A percentile compares a stretch with the other conserved stretches of the same genome.
These are phyloP conservation scores for Chironomus tentans DNA, from an alignment of 2,888 invertebrate genomes.

Conservation along the genomic window DNA sequence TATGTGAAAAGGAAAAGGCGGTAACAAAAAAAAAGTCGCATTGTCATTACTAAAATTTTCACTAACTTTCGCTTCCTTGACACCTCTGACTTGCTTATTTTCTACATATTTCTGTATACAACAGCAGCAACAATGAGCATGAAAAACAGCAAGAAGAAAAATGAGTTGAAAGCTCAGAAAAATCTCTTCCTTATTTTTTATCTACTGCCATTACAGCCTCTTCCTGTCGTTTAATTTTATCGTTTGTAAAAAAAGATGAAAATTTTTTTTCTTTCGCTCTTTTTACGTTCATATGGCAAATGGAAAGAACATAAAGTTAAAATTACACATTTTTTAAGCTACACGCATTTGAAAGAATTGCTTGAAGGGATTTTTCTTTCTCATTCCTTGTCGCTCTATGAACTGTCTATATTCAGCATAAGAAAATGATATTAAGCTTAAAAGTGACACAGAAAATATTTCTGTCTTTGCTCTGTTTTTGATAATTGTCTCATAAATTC, in stretches of 20 bases:
- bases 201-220: neutral
- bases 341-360: neutral
- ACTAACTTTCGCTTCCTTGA: neutral
- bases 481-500: constrained; percentile 24
- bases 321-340: neutral
- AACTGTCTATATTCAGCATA: neutral
- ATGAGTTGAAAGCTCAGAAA: neutral
- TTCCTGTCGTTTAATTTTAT: constrained; percentile 22
- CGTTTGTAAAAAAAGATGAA: constrained; percentile 9
- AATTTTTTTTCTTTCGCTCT: neutral
- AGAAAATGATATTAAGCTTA: neutral
- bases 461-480: too few relatives aligned
- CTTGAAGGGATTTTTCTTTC: neutral
- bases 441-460: neutral
- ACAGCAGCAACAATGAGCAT: neutral
- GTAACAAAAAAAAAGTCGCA: neutral
- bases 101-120: neutral
- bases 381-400: neutral
- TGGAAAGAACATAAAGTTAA: neutral
- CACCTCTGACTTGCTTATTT: neutral
- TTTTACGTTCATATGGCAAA: neutral
- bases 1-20: neutral
- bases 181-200: constrained; percentile 1
- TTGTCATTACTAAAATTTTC: neutral
- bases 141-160: neutral